Evolutionary conservation across 2,113 vertebrate genomes (phyloP), one percentile per base, ranked within the genome.

Genomic region (Hirundichthys speculiger): DNA sequence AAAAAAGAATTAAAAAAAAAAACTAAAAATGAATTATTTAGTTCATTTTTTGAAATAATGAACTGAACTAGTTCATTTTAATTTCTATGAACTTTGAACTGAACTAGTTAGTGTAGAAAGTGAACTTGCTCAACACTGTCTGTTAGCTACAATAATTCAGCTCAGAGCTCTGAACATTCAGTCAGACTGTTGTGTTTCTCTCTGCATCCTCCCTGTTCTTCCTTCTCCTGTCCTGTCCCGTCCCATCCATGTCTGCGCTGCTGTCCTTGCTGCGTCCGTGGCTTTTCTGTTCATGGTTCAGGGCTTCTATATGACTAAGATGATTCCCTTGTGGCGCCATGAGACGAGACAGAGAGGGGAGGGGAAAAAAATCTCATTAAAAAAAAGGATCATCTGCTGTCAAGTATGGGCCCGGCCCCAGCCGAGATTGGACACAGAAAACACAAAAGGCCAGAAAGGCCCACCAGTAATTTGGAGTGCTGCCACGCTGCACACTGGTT

Each of bases 251-350:
- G 73, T 72, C 61, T 2, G 4, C 22, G 25, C 63, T 48, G 57
- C 49, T 79, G 77, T 84, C 75, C 72, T 73, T 52, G 71, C 68
- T 72, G 64, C 43, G 73, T 79, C 84, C 75, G 60, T 42, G 60
- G 63, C 55, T 62, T 78, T 68, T 60, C 61, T 72, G 53, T 81
- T 88, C 84, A 88, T 69, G 89, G 83, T 86, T 88, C 82, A 89
- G 41, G 48, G 80, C 53, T 80, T 84, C 68, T 68, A 49, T 78
- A 69, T 77, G 71, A 72, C 80, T 74, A 59, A 76, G 49, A 80
- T 39, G 73, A 80, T 76, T 87, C 87, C 83, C 85, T 72, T 56
- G 84, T 84, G 87, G 64, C 24, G 22, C 82, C 82, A 63, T 64
- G 71, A 79, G 75, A 64, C 34, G 60, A 82, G 79, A 80, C 67